A percentile compares a stretch with the other conserved stretches of the same genome.
Evolutionary conservation across 2,888 invertebrate species (phyloP).

Genomic region (Cheilosia impressa): DNA sequence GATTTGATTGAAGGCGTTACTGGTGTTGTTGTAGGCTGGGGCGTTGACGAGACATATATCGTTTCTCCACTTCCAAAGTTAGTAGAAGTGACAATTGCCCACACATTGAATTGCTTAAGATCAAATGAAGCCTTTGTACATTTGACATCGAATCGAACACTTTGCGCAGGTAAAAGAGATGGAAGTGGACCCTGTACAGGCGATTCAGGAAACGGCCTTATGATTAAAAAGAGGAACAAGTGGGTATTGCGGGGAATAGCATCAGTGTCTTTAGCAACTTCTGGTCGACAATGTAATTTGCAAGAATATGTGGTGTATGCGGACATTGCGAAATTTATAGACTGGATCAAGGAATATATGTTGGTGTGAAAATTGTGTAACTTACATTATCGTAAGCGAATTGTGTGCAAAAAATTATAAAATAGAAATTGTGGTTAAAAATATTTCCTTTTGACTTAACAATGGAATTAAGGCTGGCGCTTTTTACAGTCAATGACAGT

Average conservation of each 20-base stretch:
- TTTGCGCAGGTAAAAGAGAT: constrained; percentile 81
- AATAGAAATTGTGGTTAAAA: too few relatives aligned
- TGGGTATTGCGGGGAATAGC: constrained; percentile 85
- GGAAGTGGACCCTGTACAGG: constrained; percentile 82
- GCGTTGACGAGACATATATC: constrained; percentile 80
- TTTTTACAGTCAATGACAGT: too few relatives aligned
- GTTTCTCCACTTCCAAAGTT: constrained; percentile 82
- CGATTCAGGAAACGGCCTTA: constrained; percentile 87
- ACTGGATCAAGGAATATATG: constrained; percentile 84
- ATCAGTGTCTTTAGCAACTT: constrained; percentile 82
- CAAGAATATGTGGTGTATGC: constrained; percentile 87
- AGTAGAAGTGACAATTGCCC: constrained; percentile 84
- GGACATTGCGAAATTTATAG: constrained; percentile 85
- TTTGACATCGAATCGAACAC: constrained; percentile 78
- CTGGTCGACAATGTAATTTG: constrained; percentile 85
- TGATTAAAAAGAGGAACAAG: constrained; percentile 82
- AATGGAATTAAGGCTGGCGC: too few relatives aligned
- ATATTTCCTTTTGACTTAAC: too few relatives aligned
- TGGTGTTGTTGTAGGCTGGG: constrained; percentile 86
- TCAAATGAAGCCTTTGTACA: constrained; percentile 80
- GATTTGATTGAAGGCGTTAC: constrained; percentile 80
- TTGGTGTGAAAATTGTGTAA: constrained; percentile 9
- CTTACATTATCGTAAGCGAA: too few relatives aligned
- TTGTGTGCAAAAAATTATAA: too few relatives aligned
- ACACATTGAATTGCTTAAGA: constrained; percentile 84